Evolutionary conservation across 1,140 invertebrate genomes (phyloP), one percentile per base, ranked within the genome.

Genomic region (Archivesica marissinica): DNA sequence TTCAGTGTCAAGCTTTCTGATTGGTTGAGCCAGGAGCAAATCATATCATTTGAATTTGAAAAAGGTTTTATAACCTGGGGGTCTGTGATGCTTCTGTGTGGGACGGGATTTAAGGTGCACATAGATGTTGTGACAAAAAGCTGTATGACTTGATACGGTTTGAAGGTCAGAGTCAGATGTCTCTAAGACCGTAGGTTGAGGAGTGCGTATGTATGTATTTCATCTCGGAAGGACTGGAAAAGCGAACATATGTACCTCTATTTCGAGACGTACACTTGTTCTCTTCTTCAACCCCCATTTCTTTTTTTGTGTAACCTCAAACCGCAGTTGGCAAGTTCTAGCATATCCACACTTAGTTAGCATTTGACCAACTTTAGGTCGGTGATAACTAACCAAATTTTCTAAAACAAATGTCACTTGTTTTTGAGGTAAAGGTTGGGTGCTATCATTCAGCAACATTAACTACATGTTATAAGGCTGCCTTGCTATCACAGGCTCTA

Each of bases 281-380:
- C 70, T 54, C 80, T 72, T 15, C 66, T 59, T 83, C 70, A 75
- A 35, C 28, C 80, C 64, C 56, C 33, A 30, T 25, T 50, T 38
- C 39, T 72, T 50, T 72, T 72, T 39, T 54, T 72, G 17, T 52
- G 61, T 83, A 74, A 83, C 80, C 54, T 74, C 35, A 25, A 20
- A 72, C 13, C 11, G n/a, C n/a, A 56, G 28, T 75, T 83, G 70
- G 80, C 56, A 83, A 75, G 70, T 39, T 72, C 80, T 75, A 41
- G 80, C 80, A 75, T 75, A 74, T 75, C 35, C 33, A 44, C 30
- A 33, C 23, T 75, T 75, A 83, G 80, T 83, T 75, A 83, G 80
- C 80, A 83, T 72, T n/a, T 72, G 54, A 75, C 80, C 80, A 83
- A 83, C 39, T 83, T 83, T 56, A 83, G 80, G 80, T 83, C 68